A percentile compares a stretch with the other conserved stretches of the same genome.
Evolutionary conservation across 2,888 invertebrate genomes (phyloP).

Genomic region (Zhuqinia jingwanae): DNA sequence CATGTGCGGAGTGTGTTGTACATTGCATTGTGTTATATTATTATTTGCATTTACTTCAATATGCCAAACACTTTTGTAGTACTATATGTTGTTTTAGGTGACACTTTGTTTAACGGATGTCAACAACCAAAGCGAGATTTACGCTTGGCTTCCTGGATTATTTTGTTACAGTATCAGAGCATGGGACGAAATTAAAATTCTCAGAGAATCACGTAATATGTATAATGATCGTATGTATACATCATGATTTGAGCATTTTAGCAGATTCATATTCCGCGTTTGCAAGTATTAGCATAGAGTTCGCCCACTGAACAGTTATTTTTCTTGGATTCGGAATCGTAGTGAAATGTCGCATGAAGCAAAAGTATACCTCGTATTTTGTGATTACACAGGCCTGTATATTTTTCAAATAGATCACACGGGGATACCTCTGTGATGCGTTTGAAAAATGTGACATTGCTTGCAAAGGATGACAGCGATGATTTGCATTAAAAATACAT

Average conservation of each 20-base stretch:
- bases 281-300: neutral
- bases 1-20: too few relatives aligned
- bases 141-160: constrained; percentile 2
- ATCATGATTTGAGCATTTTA: neutral
- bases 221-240: neutral
- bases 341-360: constrained; percentile 33
- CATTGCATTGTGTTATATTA: too few relatives aligned
- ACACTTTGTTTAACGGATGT: neutral
- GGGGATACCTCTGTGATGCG: neutral
- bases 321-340: constrained; percentile 25
- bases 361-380: neutral
- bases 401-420: neutral
- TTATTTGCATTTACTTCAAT: neutral
- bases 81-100: constrained; percentile 4
- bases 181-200: constrained; percentile 6
- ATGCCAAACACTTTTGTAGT: neutral
- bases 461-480: neutral
- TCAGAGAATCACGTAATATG: neutral
- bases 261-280: too few relatives aligned
- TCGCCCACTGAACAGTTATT: constrained; percentile 41
- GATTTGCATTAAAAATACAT: neutral
- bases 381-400: neutral
- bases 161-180: constrained; percentile 1
- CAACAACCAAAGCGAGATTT: constrained; percentile 19
- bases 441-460: neutral